Conservation (phyloP, 2,113 vertebrate species). For the Dissostichus mawsoni region DNA sequence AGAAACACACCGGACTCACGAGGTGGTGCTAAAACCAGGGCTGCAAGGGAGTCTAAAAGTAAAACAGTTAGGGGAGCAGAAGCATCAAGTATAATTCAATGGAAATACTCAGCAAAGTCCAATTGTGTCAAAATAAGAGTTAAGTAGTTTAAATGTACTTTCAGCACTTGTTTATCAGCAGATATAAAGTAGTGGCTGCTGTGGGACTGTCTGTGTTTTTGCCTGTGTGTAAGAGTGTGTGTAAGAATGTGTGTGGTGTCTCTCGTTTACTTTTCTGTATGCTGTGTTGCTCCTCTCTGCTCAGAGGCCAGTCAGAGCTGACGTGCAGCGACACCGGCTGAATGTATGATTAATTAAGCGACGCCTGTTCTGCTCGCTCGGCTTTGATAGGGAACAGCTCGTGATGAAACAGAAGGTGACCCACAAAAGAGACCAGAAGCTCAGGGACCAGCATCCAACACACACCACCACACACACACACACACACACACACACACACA, state of each 20-base stretch:
- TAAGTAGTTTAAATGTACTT: neutral
- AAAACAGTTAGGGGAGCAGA: too few relatives aligned
- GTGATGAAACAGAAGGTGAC: slow-evolving; percentile 75
- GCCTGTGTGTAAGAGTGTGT: neutral
- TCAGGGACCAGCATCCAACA: slow-evolving; percentile 37
- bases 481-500: slow-evolving; percentile 7
- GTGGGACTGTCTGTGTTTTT: neutral
- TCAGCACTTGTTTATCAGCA: neutral
- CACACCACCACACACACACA: slow-evolving; percentile 5
- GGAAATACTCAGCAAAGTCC: too few relatives aligned
- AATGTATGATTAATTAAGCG: slow-evolving; percentile 77
- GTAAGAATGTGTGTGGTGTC: neutral
- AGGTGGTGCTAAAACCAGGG: slow-evolving; percentile 20
- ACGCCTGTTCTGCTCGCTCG: slow-evolving; percentile 54
- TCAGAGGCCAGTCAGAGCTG: slow-evolving; percentile 47
- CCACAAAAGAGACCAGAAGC: slow-evolving; percentile 63
- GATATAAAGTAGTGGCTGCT: neutral
- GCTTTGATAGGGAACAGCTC: slow-evolving; percentile 69
- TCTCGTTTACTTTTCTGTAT: slow-evolving; percentile 26
- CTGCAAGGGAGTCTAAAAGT: slow-evolving; percentile 25
- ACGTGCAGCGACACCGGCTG: slow-evolving; percentile 53
- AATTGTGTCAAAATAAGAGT: too few relatives aligned
- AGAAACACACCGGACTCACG: slow-evolving; percentile 62
- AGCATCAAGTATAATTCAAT: too few relatives aligned
- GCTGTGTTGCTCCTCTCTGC: slow-evolving; percentile 8